Evolutionary conservation across 1,140 invertebrate species (phyloP).

Genomic region (Cephus cinctus): DNA sequence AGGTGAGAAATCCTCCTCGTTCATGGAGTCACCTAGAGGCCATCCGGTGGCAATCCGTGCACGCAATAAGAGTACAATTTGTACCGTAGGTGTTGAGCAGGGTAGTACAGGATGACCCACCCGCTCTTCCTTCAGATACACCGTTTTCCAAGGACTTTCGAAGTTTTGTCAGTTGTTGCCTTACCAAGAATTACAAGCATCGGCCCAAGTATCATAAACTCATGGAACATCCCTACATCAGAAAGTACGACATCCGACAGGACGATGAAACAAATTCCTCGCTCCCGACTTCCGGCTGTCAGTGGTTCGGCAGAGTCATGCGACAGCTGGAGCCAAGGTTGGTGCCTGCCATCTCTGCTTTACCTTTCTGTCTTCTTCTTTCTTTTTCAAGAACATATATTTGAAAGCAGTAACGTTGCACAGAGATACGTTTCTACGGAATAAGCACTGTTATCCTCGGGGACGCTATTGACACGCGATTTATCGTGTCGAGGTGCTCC

Average conservation of each 20-base stretch:
- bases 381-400: neutral
- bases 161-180: constrained; percentile 65
- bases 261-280: constrained; percentile 34
- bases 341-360: too few relatives aligned
- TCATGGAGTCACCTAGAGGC: too few relatives aligned
- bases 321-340: constrained; percentile 51
- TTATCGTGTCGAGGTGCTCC: too few relatives aligned
- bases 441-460: too few relatives aligned
- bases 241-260: constrained; percentile 65
- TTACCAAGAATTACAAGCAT: constrained; percentile 90
- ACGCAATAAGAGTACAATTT: too few relatives aligned
- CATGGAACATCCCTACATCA: constrained; percentile 87
- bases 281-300: constrained; percentile 38
- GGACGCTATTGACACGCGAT: too few relatives aligned
- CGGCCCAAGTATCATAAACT: constrained; percentile 94
- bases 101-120: constrained; percentile 87
- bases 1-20: constrained; percentile 73
- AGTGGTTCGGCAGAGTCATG: constrained; percentile 51
- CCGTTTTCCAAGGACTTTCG: constrained; percentile 62
- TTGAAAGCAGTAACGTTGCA: too few relatives aligned
- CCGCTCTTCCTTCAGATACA: constrained; percentile 72
- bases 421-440: too few relatives aligned
- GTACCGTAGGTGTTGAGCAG: constrained; percentile 73
- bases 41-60: too few relatives aligned
- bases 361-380: neutral